Conservation (phyloP, 2,113 vertebrate genomes). For the Pseudorasbora parva region DNA sequence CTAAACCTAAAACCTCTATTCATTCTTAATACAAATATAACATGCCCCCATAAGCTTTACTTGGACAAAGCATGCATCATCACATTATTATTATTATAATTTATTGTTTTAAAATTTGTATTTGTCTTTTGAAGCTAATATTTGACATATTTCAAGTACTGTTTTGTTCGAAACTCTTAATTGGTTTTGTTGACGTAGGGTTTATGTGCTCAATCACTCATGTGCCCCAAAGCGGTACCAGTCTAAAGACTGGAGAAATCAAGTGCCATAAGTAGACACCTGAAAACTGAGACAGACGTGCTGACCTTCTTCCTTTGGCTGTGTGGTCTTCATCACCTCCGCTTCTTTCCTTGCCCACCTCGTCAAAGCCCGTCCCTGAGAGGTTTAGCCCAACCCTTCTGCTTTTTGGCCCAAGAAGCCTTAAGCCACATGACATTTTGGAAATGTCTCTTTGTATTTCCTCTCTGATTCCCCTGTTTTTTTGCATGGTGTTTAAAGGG, state of each 20-base stretch:
- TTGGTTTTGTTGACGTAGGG: neutral
- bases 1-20: no score
- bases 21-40: no score
- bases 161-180: neutral
- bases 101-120: no score
- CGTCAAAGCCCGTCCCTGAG: slow-evolving; percentile 44
- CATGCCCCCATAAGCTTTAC: no score
- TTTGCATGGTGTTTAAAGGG: slow-evolving; percentile 31
- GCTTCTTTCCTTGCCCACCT: slow-evolving; percentile 35
- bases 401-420: slow-evolving; percentile 54
- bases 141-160: neutral
- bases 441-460: slow-evolving; percentile 56
- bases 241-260: slow-evolving; percentile 15
- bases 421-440: slow-evolving; percentile 62
- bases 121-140: neutral
- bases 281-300: neutral
- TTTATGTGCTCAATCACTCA: neutral
- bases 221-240: neutral
- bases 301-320: slow-evolving; percentile 51
- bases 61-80: no score
- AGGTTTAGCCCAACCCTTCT: slow-evolving; percentile 39
- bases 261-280: slow-evolving; percentile 4
- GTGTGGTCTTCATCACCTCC: slow-evolving; percentile 48
- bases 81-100: no score
- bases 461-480: slow-evolving; percentile 26